Evolutionary conservation across 2,888 invertebrate genomes (phyloP), one percentile per base, ranked within the genome.

Genomic region (Anaspis maculata): DNA sequence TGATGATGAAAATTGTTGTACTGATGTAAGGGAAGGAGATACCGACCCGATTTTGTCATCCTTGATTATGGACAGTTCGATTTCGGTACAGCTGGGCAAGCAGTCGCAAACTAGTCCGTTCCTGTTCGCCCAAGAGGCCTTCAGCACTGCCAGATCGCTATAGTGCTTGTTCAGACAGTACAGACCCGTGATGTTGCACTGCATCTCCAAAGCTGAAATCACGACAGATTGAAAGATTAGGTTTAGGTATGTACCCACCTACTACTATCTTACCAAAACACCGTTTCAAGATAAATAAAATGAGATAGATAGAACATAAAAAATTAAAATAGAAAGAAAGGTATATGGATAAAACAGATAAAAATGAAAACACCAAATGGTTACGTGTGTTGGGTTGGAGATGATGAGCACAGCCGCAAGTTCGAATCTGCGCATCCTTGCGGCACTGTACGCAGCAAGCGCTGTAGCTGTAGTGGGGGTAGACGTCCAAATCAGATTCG

Each of bases 401-500:
- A 54, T 83, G 82, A 48, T 81, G 80, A 23, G 76, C 74, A 58
- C 83, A 83, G 28, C 73, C 71, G 53, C 83, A 83, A 3, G 68
- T 49, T 11, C 68, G 58, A 13, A 76, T 46, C 51, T 83, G 80
- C 1, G 74, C 74, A 38, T 68, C 65, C 56, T 79, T 79, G 26
- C 83, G 70, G 46, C 83, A 83, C 34, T 79, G 76, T 0, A 83
- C 76, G 1, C 74, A 74, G 51, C 85, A 86, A 1, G 81, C 77
- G 49, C 79, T 81, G 55, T 78, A 82, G 25, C 83, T 83, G 54
- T 85, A 85, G 37, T 70, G 67, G 0, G 71, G 69, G 56, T 80
- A 80, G 1, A 81, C 68, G 14, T 74, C 69, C 6, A 74, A 64
- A 28, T 71, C 61, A 31, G 77, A 78, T 60, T 86, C 86, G 35